Conservation (phyloP, 2,797 vertebrate genomes). For the Tadarida brasiliensis region DNA sequence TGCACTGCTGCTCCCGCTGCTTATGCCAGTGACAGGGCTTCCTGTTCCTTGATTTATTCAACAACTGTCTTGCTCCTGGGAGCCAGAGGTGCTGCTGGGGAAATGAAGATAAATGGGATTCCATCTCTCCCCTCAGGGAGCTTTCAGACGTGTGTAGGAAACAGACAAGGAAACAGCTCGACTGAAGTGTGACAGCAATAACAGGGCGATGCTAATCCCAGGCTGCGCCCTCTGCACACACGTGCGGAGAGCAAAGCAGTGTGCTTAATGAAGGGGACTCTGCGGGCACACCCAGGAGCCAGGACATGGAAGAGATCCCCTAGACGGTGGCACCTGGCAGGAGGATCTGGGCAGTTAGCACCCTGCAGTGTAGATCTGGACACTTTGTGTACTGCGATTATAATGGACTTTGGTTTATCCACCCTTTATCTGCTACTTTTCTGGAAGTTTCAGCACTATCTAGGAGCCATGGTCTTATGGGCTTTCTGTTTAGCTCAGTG, state of each 20-base stretch:
- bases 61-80: neutral
- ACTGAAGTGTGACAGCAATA: neutral
- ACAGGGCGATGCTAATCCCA: neutral
- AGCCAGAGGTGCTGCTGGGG: neutral
- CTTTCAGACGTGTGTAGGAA: neutral
- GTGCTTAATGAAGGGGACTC: neutral
- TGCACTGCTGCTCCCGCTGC: neutral
- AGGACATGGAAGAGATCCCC: neutral
- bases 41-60: neutral
- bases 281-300: neutral
- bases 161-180: neutral
- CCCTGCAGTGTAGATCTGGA: neutral
- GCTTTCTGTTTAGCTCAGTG: neutral
- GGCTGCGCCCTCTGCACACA: neutral
- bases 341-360: neutral
- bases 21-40: fast-evolving
- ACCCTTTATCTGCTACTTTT: neutral
- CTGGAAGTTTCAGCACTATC: neutral
- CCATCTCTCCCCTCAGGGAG: neutral
- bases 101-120: neutral
- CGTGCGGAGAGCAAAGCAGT: fast-evolving
- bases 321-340: neutral
- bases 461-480: neutral
- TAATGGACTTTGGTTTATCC: neutral
- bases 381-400: neutral